Percentiles rank a stretch among this genome's conserved stretches.
Evolutionary conservation across 2,113 vertebrate genomes (phyloP).

Genomic region (Protobothrops mucrosquamatus): DNA sequence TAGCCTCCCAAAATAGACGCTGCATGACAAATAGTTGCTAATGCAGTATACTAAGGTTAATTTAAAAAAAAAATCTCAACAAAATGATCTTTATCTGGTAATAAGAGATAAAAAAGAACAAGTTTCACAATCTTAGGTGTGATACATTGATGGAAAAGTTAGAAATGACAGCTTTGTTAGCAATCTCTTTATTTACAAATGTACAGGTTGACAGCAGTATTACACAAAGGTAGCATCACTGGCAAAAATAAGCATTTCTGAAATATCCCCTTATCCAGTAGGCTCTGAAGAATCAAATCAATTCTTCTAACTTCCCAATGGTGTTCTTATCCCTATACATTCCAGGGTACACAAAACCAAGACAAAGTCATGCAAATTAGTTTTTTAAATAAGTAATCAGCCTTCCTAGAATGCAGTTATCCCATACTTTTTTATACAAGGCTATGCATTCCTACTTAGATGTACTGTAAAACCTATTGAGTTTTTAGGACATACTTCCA

Average conservation of each 20-base stretch:
- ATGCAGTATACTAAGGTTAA: not conserved
- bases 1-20: not conserved
- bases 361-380: not conserved
- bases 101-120: not conserved
- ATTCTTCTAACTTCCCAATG: not conserved
- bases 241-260: not conserved
- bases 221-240: not conserved
- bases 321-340: not conserved
- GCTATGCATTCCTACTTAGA: not conserved
- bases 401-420: not conserved
- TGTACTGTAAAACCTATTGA: not conserved
- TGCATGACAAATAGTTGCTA: not conserved
- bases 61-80: not conserved
- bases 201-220: not conserved
- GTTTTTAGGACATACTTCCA: not conserved
- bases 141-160: not conserved
- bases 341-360: not conserved
- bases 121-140: not conserved
- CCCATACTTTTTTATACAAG: not conserved
- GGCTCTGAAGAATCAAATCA: not conserved
- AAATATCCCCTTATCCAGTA: not conserved
- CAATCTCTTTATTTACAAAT: constrained; percentile 22
- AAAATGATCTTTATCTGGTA: not conserved
- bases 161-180: not conserved
- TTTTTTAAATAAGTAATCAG: not conserved